Evolutionary conservation across 37 sponge, comb jelly and placozoan genomes (phyloP).

Genomic region (Hormiphora californensis): DNA sequence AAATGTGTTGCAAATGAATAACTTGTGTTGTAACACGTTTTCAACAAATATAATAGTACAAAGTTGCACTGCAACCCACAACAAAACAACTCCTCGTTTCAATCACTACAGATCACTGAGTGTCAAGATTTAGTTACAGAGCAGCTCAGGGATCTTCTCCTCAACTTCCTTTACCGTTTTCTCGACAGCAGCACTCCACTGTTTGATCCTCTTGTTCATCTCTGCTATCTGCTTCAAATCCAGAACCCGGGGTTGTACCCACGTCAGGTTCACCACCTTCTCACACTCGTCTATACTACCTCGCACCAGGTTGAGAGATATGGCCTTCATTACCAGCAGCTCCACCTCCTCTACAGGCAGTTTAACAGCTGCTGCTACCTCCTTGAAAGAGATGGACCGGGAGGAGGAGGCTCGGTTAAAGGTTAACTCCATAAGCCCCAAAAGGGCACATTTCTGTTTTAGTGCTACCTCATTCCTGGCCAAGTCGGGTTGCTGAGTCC

Average conservation of each 20-base stretch:
- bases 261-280: conserved; percentile 69
- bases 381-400: conserved; percentile 41
- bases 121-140: conserved; percentile 20
- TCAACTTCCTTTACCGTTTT: conserved; percentile 48
- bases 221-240: conserved; percentile 70
- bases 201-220: conserved; percentile 46
- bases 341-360: conserved; percentile 65
- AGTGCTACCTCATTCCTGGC: conserved; percentile 38
- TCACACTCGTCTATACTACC: conserved; percentile 59
- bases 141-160: conserved; percentile 4
- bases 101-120: too few relatives aligned
- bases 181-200: conserved; percentile 26
- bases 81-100: too few relatives aligned
- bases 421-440: conserved; percentile 47
- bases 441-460: conserved; percentile 50
- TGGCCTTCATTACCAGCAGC: conserved; percentile 79
- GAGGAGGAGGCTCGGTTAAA: conserved; percentile 33
- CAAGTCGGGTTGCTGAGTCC: conserved; percentile 38
- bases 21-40: too few relatives aligned
- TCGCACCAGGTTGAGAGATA: conserved; percentile 74
- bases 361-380: conserved; percentile 37
- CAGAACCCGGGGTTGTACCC: conserved; percentile 90
- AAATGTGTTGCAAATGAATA: too few relatives aligned
- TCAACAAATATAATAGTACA: too few relatives aligned
- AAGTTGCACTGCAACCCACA: too few relatives aligned